Evolutionary conservation across 2,797 vertebrate species (phyloP).

Genomic region (Adelosebastes latens): DNA sequence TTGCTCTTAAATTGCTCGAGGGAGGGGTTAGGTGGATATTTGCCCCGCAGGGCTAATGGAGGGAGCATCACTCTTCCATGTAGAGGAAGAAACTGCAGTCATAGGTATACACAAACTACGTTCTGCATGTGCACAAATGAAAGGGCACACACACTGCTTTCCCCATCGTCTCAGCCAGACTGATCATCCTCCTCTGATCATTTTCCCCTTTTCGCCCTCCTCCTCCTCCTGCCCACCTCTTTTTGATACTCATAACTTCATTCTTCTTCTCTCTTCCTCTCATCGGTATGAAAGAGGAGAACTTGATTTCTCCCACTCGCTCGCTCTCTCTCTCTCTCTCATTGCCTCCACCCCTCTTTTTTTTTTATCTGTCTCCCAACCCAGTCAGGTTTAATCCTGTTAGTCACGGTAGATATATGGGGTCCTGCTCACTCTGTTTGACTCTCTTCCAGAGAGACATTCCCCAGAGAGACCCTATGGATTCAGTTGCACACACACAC

Average conservation of each 20-base stretch:
- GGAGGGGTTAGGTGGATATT: slow-evolving; percentile 66
- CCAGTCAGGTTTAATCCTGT: slow-evolving; percentile 81
- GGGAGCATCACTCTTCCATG: slow-evolving; percentile 48
- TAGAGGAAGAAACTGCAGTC: slow-evolving; percentile 36
- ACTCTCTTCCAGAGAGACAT: slow-evolving; percentile 71
- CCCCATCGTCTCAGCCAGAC: slow-evolving; percentile 4
- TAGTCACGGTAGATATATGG: slow-evolving; percentile 79
- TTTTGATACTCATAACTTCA: slow-evolving; percentile 40
- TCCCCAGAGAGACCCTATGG: slow-evolving; percentile 72
- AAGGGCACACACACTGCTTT: background rate
- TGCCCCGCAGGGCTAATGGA: slow-evolving; percentile 55
- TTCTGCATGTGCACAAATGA: slow-evolving; percentile 5
- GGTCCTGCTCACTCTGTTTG: slow-evolving; percentile 68
- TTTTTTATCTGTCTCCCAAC: slow-evolving; percentile 66
- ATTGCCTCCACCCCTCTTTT: background rate
- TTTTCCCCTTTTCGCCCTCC: slow-evolving; percentile 10
- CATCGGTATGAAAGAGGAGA: slow-evolving; percentile 45
- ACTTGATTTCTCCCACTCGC: slow-evolving; percentile 44
- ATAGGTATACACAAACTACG: slow-evolving; percentile 7
- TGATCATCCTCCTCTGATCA: slow-evolving; percentile 47
- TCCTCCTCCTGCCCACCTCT: slow-evolving; percentile 1
- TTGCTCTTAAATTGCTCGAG: slow-evolving; percentile 75
- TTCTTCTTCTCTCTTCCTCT: slow-evolving; percentile 37
- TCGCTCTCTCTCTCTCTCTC: background rate
- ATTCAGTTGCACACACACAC: slow-evolving; percentile 47